Base-by-base conservation (phyloP, 2,113 vertebrate genomes). In the Phasianus colchicus region DNA sequence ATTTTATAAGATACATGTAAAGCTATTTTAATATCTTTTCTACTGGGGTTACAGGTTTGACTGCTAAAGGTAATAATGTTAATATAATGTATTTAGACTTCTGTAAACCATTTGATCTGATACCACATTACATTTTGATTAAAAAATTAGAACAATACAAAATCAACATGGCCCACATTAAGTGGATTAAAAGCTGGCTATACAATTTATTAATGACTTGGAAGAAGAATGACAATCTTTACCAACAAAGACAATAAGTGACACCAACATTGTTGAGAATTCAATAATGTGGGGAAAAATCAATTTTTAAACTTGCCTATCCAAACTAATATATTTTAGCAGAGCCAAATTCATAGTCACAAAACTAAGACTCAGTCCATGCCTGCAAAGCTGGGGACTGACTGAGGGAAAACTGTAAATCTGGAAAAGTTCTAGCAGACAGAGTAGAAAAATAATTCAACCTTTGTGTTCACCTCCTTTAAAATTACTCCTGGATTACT, bases 141-240 rank as follows among this genome's bases (percentile, higher is more conserved):
- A 88, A 81, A 50, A 90, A 90, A 90, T 71, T 55, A 92, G 73
- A 83, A 50, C 15, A 83, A 81, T 55, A 42, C 21, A 81, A 77
- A 78, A 64, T 74, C 55, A 84, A 32, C 32, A 63, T 78, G 83
- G 48, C 12, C 32, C 17, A 50, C 32, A 71, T 74, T 89, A 78
- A 67, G 15, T 42, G 36, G 5, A 65, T 75, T 74, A 74, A 90
- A 95, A 79, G 20, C 48, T 80, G 27, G 14, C 27, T 84, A 58
- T 71, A 71, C 32, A 81, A 54, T 38, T 50, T 78, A 78, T 81
- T 82, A 81, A 77, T 48, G 29, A 64, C 74, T 48, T 82, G 15
- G 43, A 78, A 55, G 21, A 67, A 67, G 52, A 84, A 77, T 30
- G 1, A 52, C 91, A 58, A 61, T 48, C 19, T 76, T 61, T 83